phyloP scores from a whole-genome alignment of 2,888 invertebrate genomes.

The Drosophila maculinotata region DNA sequence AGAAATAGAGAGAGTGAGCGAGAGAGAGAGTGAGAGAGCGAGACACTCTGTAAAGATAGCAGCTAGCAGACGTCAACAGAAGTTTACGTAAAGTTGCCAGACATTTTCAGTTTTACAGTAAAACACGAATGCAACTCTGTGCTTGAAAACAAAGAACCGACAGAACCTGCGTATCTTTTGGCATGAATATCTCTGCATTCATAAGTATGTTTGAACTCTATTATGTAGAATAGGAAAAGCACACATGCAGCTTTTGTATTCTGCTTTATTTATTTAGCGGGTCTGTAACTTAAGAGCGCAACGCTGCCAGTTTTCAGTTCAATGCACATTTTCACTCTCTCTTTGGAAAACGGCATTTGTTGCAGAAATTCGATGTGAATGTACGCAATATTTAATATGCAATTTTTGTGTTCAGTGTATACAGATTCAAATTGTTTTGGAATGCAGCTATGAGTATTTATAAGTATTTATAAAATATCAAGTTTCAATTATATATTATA shows the following conservation, averaged over 20 bases:
- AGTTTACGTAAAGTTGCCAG: slow-evolving; percentile 53
- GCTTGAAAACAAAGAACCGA: slow-evolving; percentile 4
- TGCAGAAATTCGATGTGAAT: neutral
- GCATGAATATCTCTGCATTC: neutral
- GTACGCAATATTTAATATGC: neutral
- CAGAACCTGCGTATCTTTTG: neutral
- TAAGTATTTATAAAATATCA: too few relatives aligned
- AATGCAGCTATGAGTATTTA: too few relatives aligned
- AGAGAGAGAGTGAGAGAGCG: neutral
- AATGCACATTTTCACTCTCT: slow-evolving; percentile 11
- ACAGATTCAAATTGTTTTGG: too few relatives aligned
- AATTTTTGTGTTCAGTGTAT: too few relatives aligned
- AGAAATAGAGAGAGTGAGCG: neutral
- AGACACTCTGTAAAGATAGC: neutral
- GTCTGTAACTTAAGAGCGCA: neutral
- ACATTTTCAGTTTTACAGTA: slow-evolving; percentile 12
- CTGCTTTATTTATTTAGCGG: too few relatives aligned
- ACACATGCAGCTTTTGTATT: neutral
- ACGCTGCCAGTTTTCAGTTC: slow-evolving; percentile 3
- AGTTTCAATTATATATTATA: too few relatives aligned
- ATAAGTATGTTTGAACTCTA: too few relatives aligned
- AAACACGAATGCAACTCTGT: slow-evolving; percentile 13
- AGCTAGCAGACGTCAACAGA: slow-evolving; percentile 42
- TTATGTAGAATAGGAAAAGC: too few relatives aligned
- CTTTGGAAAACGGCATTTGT: slow-evolving; percentile 2